Percentiles rank a stretch among this genome's conserved stretches.
phyloP scores from a whole-genome alignment of 2,797 vertebrate genomes.

The Capromys pilorides region DNA sequence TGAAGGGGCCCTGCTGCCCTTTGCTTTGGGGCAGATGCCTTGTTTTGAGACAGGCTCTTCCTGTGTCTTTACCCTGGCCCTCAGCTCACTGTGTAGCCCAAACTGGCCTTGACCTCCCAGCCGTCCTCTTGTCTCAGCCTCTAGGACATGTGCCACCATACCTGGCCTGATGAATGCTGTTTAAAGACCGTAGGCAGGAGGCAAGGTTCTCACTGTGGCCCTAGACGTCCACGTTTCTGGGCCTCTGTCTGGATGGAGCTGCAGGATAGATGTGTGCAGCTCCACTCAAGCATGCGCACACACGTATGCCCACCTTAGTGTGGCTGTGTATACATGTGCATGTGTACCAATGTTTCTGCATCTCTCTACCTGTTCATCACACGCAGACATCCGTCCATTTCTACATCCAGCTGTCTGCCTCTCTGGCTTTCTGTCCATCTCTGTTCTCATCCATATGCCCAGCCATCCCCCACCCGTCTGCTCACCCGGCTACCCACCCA shows the following conservation, averaged over 20 bases:
- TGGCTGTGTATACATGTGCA: neutral
- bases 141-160: neutral
- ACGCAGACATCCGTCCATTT: neutral
- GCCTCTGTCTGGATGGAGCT: neutral
- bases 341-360: too few relatives aligned
- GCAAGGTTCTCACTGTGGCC: neutral
- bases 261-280: neutral
- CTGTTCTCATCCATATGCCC: neutral
- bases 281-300: rapidly evolving
- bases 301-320: neutral
- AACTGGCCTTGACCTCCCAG: neutral
- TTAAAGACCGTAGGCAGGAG: neutral
- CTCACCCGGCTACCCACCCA: neutral
- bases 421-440: neutral
- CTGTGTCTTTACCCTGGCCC: neutral
- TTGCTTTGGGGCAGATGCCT: neutral
- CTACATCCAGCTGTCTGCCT: neutral
- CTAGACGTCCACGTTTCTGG: neutral
- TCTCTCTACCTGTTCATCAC: neutral
- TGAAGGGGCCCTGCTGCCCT: neutral
- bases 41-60: neutral
- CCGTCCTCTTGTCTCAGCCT: neutral
- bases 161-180: neutral
- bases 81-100: neutral
- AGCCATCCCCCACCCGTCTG: too few relatives aligned